Evolutionary conservation across 2,888 invertebrate species (phyloP), one percentile per base, ranked within the genome.

Genomic region (Erebia ligea): DNA sequence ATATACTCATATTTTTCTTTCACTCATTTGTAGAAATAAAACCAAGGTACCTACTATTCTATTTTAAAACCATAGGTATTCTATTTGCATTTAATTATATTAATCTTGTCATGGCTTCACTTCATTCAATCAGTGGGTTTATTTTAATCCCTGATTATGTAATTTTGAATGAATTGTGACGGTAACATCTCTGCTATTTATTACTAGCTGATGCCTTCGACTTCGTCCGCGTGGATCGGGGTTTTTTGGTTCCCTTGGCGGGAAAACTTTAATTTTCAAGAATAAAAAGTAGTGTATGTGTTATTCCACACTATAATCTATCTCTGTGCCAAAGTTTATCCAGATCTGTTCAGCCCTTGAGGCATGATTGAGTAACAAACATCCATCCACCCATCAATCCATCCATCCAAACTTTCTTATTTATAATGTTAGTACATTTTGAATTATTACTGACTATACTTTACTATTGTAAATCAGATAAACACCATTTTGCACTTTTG

Each of bases 91-190:
- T n/a, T 54, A 40, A 54, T 54, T 64, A 64, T 11, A 54, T 54
- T 54, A 64, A 64, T 40, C 54, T 19, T 64, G 64, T 62, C 17
- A 64, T 52, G 13, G 40, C 15, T 17, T 8, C 34, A 64, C 34
- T 64, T 54, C 64, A 64, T 52, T 54, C 40, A 54, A 54, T 64
- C 52, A 52, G 34, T 19, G 17, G 54, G 13, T 52, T 17, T 64
- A 64, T 64, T 64, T 64, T 54, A 40, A 54, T 34, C 64, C 5
- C 8, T 19, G 11, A 17, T 64, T 64, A 64, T 54, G 40, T 40
- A 64, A 64, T 63, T n/a, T 50, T 50, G 10, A 50, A 34, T 61
- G 42, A 45, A 25, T 15, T 25, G 34, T 15, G 4, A 13, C 42
- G 17, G 62, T 8, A 25, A 42, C 5, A 5, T 25, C n/a, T 25